Base-by-base conservation (phyloP, 2,888 invertebrate genomes). In the Ptychoptera contaminata region DNA sequence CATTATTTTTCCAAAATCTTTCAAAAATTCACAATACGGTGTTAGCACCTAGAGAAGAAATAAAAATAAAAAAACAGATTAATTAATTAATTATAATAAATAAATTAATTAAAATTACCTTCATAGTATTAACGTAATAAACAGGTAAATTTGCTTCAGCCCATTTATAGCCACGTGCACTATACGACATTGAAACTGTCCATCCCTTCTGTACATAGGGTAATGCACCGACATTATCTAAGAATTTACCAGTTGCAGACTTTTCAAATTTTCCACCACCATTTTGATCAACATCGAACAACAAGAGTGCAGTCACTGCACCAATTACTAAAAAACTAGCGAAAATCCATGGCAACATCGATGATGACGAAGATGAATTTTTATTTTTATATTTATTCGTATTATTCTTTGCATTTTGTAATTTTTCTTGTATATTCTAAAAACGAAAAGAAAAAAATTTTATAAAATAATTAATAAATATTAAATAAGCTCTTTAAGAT, bases 221-320 rank as follows among this genome's bases (percentile, higher is more conserved):
- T 47, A 76, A 58, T 30, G 77, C 62, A 32, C 82, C 82, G 31
- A 73, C 71, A 53, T 77, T 74, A 53, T 76, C 76, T 52, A 83
- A 63, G 37, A 76, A 64, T 53, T 71, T 73, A 37, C 76, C 79
- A 7, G 77, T 77, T 52, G 71, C 67, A 37, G 82, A 81, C 52
- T 76, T 80, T 54, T 78, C 74, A 67, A 83, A 82, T 49, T 74
- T 68, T 40, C 79, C 78, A 46, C 78, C 77, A 46, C 73, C 74
- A 55, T 76, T 72, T 49, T 67, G 71, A 32, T 74, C 71, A 23
- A 77, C 73, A 63, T 85, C 84, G 52, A 76, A 77, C 32, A 70
- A 67, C 45, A 84, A 62, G 46, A 77, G 61, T 37, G 73, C 74
- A 48, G 69, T 73, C 50, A 79, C 74, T 48, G 73, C 59, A 29